Conservation (phyloP, 1,140 invertebrate species). For the Pararge aegeria region DNA sequence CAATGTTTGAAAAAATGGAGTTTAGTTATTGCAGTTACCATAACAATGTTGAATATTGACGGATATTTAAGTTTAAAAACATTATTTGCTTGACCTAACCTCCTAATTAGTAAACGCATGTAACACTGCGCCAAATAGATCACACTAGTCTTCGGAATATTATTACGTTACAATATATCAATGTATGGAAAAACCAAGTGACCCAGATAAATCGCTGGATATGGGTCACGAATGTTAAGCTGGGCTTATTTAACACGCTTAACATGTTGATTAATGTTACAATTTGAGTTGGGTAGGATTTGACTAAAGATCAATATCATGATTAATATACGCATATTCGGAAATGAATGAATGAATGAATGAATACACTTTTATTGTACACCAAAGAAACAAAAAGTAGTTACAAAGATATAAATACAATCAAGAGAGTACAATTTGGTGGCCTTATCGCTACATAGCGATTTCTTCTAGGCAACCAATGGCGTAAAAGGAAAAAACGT, state of each 20-base stretch:
- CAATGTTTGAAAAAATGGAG: too few species aligned
- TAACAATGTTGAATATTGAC: too few species aligned
- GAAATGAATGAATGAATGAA: too few species aligned
- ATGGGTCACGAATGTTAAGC: conserved; percentile 24
- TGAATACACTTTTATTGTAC: too few species aligned
- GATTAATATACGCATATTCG: neutral
- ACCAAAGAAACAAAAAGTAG: too few species aligned
- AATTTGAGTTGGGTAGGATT: neutral
- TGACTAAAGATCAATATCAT: neutral
- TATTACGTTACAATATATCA: neutral
- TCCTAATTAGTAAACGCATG: neutral
- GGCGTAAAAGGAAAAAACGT: too few species aligned
- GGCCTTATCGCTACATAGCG: too few species aligned
- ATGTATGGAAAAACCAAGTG: conserved; percentile 17
- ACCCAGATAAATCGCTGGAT: conserved; percentile 21
- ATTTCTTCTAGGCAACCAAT: too few species aligned
- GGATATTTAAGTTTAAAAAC: too few species aligned
- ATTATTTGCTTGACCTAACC: neutral
- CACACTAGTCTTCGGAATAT: neutral
- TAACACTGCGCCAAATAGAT: neutral
- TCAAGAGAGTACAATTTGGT: too few species aligned
- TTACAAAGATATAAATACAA: too few species aligned
- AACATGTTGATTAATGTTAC: conserved; percentile 17
- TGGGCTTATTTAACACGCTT: conserved; percentile 3
- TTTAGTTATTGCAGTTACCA: too few species aligned